Evolutionary conservation across 2,888 invertebrate genomes (phyloP).

Genomic region (Ornithoptera priamus): DNA sequence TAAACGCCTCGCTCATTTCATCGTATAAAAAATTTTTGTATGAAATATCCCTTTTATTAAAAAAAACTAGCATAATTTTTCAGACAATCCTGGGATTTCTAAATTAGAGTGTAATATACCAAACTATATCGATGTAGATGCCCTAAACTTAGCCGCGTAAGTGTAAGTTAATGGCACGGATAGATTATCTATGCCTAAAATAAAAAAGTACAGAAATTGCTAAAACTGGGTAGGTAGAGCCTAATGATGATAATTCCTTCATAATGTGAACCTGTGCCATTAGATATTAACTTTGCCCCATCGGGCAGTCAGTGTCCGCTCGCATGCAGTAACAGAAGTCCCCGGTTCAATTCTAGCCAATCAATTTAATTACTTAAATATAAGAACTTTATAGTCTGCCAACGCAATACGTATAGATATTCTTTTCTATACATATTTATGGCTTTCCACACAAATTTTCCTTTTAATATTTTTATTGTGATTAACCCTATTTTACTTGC

Average conservation of each 20-base stretch:
- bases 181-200: constrained; percentile 43
- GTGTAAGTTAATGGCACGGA: constrained; percentile 57
- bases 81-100: neutral
- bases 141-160: constrained; percentile 50
- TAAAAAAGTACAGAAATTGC: constrained; percentile 71
- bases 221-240: constrained; percentile 76
- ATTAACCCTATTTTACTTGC: no score
- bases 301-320: no score
- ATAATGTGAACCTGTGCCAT: constrained; percentile 69
- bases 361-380: neutral
- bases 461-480: no score
- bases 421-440: no score
- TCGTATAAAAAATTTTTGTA: no score
- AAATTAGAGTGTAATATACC: constrained; percentile 1
- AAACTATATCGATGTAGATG: constrained; percentile 29
- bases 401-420: no score
- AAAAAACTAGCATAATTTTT: neutral
- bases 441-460: no score
- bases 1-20: no score
- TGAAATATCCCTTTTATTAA: neutral
- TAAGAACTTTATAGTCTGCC: no score
- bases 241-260: no score
- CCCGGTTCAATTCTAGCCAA: neutral
- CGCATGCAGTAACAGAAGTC: no score
- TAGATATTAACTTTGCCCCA: constrained; percentile 33